phyloP scores from a whole-genome alignment of 2,888 invertebrate genomes.

The Lamellibrachia satsuma region DNA sequence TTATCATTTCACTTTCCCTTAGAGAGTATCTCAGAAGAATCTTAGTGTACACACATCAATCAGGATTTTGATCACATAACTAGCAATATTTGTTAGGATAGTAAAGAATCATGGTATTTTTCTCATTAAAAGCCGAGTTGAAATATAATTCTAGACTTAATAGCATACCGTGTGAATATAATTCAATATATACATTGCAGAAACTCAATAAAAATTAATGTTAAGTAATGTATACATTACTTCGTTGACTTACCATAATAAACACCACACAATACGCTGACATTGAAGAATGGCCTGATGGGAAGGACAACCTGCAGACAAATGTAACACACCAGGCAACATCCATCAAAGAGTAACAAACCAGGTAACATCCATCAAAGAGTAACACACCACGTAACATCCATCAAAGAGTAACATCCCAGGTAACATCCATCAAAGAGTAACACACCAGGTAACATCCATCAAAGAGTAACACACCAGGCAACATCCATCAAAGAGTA shows the following conservation, averaged over 20 bases:
- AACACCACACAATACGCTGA: slow-evolving; percentile 54
- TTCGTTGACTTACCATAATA: slow-evolving; percentile 54
- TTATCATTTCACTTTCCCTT: neutral
- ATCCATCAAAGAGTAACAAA: neutral
- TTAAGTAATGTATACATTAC: neutral
- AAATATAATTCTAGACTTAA: no score
- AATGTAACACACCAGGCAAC: neutral
- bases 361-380: no score
- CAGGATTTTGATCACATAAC: neutral
- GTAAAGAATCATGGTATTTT: no score
- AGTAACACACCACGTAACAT: neutral
- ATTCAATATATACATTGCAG: no score
- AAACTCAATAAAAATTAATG: no score
- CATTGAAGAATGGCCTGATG: slow-evolving; percentile 63
- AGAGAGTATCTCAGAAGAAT: neutral
- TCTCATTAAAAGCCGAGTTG: no score
- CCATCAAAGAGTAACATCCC: no score
- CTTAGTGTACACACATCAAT: neutral
- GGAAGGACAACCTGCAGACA: slow-evolving; percentile 60
- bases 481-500: neutral
- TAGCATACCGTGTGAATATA: no score
- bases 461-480: neutral
- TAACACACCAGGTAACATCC: neutral
- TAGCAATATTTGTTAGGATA: neutral
- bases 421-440: neutral